A percentile compares a stretch with the other conserved stretches of the same genome.
Conservation (phyloP, 2,888 invertebrate species). For the Cordilura impudica region DNA sequence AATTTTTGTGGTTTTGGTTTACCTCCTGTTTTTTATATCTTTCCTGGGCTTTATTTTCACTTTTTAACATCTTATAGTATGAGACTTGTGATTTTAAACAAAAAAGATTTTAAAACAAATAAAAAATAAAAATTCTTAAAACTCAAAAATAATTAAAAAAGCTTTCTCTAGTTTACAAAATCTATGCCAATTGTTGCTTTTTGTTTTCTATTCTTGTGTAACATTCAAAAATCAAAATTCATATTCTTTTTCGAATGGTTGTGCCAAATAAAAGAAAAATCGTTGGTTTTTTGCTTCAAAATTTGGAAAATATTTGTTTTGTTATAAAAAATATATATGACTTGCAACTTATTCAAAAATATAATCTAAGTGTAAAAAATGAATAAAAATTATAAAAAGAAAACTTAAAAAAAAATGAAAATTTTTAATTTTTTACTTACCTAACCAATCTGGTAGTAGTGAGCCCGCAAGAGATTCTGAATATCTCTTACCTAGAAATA, state of each 20-base stretch:
- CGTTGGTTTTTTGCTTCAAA: neutral
- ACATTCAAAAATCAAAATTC: neutral
- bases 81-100: constrained; percentile 53
- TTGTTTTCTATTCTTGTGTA: neutral
- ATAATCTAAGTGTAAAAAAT: constrained; percentile 21
- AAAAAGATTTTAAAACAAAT: constrained; percentile 33
- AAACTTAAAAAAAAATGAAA: constrained; percentile 66
- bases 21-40: constrained; percentile 42
- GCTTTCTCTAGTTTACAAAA: constrained; percentile 2
- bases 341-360: constrained; percentile 66
- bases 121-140: constrained; percentile 30
- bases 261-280: constrained; percentile 4
- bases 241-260: neutral
- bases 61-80: constrained; percentile 49
- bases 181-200: constrained; percentile 3
- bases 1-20: constrained; percentile 39
- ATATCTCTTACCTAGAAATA: constrained; percentile 79
- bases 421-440: constrained; percentile 74
- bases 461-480: constrained; percentile 79
- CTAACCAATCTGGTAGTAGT: constrained; percentile 79
- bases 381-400: constrained; percentile 63
- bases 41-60: constrained; percentile 39
- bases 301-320: neutral
- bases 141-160: constrained; percentile 24
- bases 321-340: constrained; percentile 58